Conservation (phyloP, 2,113 vertebrate genomes). For the Taurulus bubalis region DNA sequence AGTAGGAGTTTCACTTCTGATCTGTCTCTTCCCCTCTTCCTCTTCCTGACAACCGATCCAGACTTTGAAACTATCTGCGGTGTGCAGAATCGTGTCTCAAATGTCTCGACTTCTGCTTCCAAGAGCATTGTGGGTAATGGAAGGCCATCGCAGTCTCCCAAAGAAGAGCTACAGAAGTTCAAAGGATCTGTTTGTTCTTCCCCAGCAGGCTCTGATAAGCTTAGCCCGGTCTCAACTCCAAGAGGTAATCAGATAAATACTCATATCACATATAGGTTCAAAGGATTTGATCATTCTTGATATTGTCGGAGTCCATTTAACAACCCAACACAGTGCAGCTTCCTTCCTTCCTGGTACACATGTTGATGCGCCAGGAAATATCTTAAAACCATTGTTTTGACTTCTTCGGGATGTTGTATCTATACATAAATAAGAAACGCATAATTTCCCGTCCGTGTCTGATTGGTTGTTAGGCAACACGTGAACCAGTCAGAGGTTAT, state of each 20-base stretch:
- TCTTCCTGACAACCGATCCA: conserved; percentile 39
- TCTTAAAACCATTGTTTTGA: conserved; percentile 13
- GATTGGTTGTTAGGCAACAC: conserved; percentile 32
- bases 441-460: conserved; percentile 45
- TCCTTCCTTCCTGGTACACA: background rate
- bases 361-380: background rate
- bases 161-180: conserved; percentile 24
- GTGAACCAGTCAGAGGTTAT: background rate
- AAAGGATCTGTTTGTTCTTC: conserved; percentile 29
- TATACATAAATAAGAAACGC: conserved; percentile 45
- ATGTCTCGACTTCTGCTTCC: conserved; percentile 31
- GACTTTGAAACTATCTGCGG: conserved; percentile 75
- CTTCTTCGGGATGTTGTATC: conserved; percentile 34
- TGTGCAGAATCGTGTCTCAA: conserved; percentile 7
- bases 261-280: background rate
- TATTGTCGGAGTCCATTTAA: background rate
- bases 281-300: background rate
- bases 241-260: conserved; percentile 51
- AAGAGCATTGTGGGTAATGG: conserved; percentile 51
- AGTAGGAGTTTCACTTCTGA: conserved; percentile 30
- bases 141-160: background rate
- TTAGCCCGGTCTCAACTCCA: conserved; percentile 53
- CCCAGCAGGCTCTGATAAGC: conserved; percentile 24
- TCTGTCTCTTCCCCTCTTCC: conserved; percentile 17
- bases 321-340: background rate